Conservation (phyloP, 1,140 invertebrate genomes). For the Elymnias hypermnestra region DNA sequence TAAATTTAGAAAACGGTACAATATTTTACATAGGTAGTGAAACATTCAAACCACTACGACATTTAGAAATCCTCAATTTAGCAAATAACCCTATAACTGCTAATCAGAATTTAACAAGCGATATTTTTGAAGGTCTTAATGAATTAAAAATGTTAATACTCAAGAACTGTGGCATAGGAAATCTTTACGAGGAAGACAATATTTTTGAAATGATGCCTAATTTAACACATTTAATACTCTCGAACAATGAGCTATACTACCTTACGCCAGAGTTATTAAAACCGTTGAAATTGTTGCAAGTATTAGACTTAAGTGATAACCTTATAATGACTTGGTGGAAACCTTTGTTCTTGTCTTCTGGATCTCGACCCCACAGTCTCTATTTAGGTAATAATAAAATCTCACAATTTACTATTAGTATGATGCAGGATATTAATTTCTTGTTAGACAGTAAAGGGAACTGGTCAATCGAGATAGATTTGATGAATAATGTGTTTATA, state of each 20-base stretch:
- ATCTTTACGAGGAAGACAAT: constrained; percentile 63
- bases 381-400: constrained; percentile 75
- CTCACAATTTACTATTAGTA: constrained; percentile 71
- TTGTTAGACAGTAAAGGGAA: constrained; percentile 49
- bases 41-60: constrained; percentile 59
- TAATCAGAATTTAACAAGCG: constrained; percentile 46
- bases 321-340: constrained; percentile 69
- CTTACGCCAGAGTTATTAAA: constrained; percentile 61
- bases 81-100: constrained; percentile 72
- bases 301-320: constrained; percentile 73
- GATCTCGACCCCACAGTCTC: constrained; percentile 50
- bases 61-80: constrained; percentile 72
- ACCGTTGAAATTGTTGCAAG: constrained; percentile 58
- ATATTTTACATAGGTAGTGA: constrained; percentile 63
- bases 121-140: constrained; percentile 68
- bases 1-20: constrained; percentile 73
- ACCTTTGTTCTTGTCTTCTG: constrained; percentile 55
- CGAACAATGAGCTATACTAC: constrained; percentile 67
- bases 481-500: constrained; percentile 74
- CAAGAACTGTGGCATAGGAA: constrained; percentile 68
- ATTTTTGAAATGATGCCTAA: constrained; percentile 72
- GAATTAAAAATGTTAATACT: constrained; percentile 70
- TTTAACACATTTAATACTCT: constrained; percentile 69
- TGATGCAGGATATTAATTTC: constrained; percentile 75
- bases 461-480: constrained; percentile 47